Base-by-base conservation (phyloP, 2,113 vertebrate species). In the Ophiodon elongatus region DNA sequence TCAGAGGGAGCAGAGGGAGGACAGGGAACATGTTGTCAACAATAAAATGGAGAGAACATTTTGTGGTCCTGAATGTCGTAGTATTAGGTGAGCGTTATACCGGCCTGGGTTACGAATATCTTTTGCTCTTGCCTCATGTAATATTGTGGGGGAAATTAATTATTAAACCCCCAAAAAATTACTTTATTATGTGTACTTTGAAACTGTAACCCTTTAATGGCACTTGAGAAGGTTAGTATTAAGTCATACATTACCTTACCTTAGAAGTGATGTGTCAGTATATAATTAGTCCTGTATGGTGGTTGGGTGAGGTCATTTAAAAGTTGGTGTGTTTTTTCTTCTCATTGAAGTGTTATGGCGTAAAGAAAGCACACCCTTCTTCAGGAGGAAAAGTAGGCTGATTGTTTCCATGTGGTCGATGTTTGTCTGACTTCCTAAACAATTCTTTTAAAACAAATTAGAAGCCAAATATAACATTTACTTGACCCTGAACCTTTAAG, bases 331-430 rank as follows among this genome's bases (percentile, higher is more conserved):
- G 10, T 25, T 59, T 73, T 60, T 68, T 54, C 19, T 6, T 71
- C 27, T 68, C 47, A 33, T 25, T 56, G 31, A 31, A 71, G 21
- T 33, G 23, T n/a, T 27, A 15, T 39, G 7, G 13, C 1, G 9
- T 27, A 14, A 56, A 39, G 15, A 56, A 33, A 39, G 33, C 13
- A n/a, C 4, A 13, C 52, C 27, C 17, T 31, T 66, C 19, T 47
- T 27, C 27, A 6, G 7, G 25, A 50, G 43, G 54, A 25, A 50
- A 59, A 27, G 54, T 47, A 4, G 14, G 23, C 27, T 4, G 66
- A 62, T 67, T 52, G 60, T 59, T 76, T 76, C 78, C 73, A 73
- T 54, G 25, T 62, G 56, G 37, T 60, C 7, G 1, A 23, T 13
- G 21, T 74, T 69, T 52, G 10, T 45, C 15, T 15, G n/a, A 68